These are phyloP conservation scores for Bombus terrestris DNA, from an alignment of 1,140 invertebrate species.

Conservation along the genomic window DNA sequence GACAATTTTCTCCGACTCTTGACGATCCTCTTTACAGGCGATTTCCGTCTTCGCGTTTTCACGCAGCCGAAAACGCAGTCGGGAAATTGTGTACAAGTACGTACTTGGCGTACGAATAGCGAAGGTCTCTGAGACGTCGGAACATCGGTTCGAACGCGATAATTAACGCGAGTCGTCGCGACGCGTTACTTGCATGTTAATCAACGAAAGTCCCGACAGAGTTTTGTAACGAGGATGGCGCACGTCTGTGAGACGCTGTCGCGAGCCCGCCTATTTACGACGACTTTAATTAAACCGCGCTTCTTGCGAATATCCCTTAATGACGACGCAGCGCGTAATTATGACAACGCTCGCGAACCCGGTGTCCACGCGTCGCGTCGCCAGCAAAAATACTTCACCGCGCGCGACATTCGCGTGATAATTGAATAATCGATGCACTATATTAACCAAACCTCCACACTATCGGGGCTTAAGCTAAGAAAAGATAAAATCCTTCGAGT, in stretches of 20 bases:
- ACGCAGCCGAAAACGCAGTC: neutral
- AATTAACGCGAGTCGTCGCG: constrained; percentile 28
- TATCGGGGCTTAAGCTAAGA: neutral
- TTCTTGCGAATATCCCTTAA: constrained; percentile 22
- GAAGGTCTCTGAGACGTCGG: neutral
- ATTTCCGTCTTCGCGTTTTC: neutral
- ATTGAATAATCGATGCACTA: constrained; percentile 7
- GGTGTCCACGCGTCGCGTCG: neutral
- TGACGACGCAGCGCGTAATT: constrained; percentile 48
- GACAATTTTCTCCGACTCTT: too few species aligned
- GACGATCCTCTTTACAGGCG: too few species aligned
- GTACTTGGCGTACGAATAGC: neutral
- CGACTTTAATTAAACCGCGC: constrained; percentile 58
- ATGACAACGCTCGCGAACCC: neutral
- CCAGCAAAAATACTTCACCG: neutral
- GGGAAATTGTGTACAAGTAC: neutral
- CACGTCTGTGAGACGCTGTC: neutral
- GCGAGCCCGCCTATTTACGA: constrained; percentile 35
- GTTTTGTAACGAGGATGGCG: neutral
- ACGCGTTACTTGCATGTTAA: constrained; percentile 41
- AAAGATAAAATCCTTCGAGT: neutral
- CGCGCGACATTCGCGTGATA: constrained; percentile 29
- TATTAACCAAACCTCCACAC: constrained; percentile 29
- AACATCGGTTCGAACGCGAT: neutral
- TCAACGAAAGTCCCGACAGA: constrained; percentile 2